Evolutionary conservation across 2,888 invertebrate species (phyloP), one percentile per base, ranked within the genome.

Genomic region (Tetragonula carbonaria): DNA sequence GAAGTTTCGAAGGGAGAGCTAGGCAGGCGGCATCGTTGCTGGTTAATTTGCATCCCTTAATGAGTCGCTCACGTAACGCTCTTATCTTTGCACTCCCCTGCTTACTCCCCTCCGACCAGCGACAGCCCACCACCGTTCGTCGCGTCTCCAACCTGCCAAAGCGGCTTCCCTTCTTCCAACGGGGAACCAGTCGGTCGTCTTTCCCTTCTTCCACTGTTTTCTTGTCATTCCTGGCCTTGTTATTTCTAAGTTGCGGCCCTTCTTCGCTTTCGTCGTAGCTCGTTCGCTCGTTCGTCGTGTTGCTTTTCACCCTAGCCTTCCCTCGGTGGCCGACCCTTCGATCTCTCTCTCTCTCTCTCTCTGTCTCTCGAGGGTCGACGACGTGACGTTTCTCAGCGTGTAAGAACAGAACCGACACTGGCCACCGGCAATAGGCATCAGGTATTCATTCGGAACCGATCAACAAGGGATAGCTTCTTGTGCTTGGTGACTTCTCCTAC

Each of bases 41-140:
- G 91, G 91, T 92, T 93, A 93, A 94, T 93, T 94, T 93, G 93
- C 93, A 94, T 93, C 93, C 93, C 93, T 94, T 93, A 93, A 94
- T 93, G 94, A 94, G 93, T 91, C 91, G 92, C 93, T 92, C 93
- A 91, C 93, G 93, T 92, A 91, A 91, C 91, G 89, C 90, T 90
- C 93, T 93, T 93, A 93, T 93, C 93, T 93, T 89, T 88, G 90
- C 91, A 87, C 89, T 28, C 28, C 83, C 87, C 89, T 86, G 76
- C 86, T 76, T 71, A 55, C 76, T n/a, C 57, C 28, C 28, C 68
- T 63, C 67, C 62, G 13, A 23, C 23, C 23, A 23, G 23, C 23
- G 23, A 4, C 4, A 2, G 75, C 53, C 62, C 51, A 28, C 62
- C 51, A 28, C 72, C 76, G 28, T 23, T 68, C 50, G 18, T 65